A percentile compares a stretch with the other conserved stretches of the same genome.
These are phyloP conservation scores for Phyto melanocephala DNA, from an alignment of 2,888 invertebrate genomes.

Conservation along the genomic window DNA sequence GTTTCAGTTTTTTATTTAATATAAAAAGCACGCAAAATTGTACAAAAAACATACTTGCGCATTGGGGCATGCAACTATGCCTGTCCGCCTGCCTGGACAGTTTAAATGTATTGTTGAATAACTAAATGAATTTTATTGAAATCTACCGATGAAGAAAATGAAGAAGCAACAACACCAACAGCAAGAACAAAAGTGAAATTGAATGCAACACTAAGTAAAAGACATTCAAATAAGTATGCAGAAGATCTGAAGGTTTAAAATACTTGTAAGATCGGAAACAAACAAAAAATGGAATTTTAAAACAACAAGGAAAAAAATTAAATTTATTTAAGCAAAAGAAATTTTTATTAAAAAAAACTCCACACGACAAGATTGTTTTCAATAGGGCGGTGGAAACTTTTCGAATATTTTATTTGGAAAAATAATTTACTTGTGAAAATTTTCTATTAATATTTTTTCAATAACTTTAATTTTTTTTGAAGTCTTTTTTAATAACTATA, in stretches of 20 bases:
- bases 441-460: too few relatives aligned
- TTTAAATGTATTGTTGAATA: constrained; percentile 44
- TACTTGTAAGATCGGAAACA: background rate
- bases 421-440: background rate
- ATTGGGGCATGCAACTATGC: constrained; percentile 59
- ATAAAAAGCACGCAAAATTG: constrained; percentile 24
- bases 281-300: constrained; percentile 1
- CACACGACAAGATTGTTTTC: background rate
- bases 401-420: too few relatives aligned
- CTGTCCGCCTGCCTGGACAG: constrained; percentile 60
- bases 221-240: constrained; percentile 12
- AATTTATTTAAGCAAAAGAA: background rate
- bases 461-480: too few relatives aligned
- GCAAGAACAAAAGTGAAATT: constrained; percentile 47
- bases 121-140: constrained; percentile 38
- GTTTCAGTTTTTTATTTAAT: background rate
- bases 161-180: background rate
- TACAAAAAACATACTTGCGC: constrained; percentile 30
- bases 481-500: too few relatives aligned
- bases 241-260: constrained; percentile 1
- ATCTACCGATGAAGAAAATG: constrained; percentile 19
- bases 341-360: too few relatives aligned
- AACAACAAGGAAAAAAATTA: background rate
- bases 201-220: constrained; percentile 27
- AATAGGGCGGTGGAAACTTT: background rate